phyloP scores from a whole-genome alignment of 2,113 vertebrate species.

The Amphiprion ocellaris region DNA sequence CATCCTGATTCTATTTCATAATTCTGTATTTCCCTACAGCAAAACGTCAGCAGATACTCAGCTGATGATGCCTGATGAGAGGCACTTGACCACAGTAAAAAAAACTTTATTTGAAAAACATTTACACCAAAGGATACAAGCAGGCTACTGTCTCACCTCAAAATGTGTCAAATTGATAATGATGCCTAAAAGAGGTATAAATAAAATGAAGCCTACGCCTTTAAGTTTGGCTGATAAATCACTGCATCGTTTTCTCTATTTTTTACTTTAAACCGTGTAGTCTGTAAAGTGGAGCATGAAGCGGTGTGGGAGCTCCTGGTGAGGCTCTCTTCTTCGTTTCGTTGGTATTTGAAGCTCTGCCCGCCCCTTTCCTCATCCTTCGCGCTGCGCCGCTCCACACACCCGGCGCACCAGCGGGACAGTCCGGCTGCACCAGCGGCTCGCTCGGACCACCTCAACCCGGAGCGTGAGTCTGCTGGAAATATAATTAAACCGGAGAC shows the following conservation, averaged over 20 bases:
- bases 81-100: conserved; percentile 12
- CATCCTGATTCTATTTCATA: conserved; percentile 38
- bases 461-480: background rate
- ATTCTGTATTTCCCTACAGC: conserved; percentile 29
- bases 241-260: background rate
- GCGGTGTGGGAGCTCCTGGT: conserved; percentile 2
- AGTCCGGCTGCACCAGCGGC: conserved; percentile 51
- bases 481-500: conserved; percentile 20
- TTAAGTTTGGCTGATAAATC: background rate
- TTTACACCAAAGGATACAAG: too few species aligned
- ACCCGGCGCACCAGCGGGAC: conserved; percentile 55
- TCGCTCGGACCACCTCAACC: conserved; percentile 33
- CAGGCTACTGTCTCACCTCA: background rate
- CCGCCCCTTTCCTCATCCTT: conserved; percentile 69
- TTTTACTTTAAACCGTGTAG: background rate
- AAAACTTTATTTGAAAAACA: too few species aligned
- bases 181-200: background rate
- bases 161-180: background rate
- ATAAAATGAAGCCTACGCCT: too few species aligned
- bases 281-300: background rate
- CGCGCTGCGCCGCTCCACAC: conserved; percentile 47
- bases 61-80: conserved; percentile 48
- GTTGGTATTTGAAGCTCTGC: conserved; percentile 27
- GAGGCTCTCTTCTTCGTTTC: conserved; percentile 16
- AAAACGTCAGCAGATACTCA: conserved; percentile 49